Base-by-base conservation (phyloP, 1,140 invertebrate species). In the Bemisia tabaci region DNA sequence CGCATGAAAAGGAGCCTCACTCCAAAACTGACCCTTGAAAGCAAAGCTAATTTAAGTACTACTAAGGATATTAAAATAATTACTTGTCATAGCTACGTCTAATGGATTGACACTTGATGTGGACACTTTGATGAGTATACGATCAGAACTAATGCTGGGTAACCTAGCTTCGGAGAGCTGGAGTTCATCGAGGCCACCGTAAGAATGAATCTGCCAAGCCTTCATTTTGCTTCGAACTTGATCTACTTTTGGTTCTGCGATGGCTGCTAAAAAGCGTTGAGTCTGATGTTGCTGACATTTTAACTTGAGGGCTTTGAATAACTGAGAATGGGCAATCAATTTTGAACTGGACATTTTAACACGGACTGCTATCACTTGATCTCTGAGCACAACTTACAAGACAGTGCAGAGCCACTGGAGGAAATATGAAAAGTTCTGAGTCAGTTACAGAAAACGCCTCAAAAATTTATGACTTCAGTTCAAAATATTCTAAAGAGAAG, bases 31-130 rank as follows among this genome's bases (percentile, higher is more conserved):
- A n/a, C n/a, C n/a, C n/a, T n/a, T n/a, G n/a, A n/a, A n/a, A n/a
- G n/a, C n/a, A n/a, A n/a, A n/a, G n/a, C n/a, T n/a, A n/a, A n/a
- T n/a, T n/a, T n/a, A n/a, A n/a, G n/a, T n/a, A n/a, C n/a, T n/a
- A n/a, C n/a, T n/a, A n/a, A n/a, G n/a, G n/a, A n/a, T n/a, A n/a
- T n/a, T n/a, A n/a, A n/a, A n/a, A n/a, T n/a, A n/a, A n/a, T n/a
- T 80, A 87, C 90, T 82, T 65, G 86, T 81, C 92, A 97, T 95
- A 61, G 83, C 81, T 12, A 92, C 77, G 79, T 98, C 95, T 68
- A 98, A 88, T 0, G 94, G 92, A 81, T 98, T 98, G 0, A 98
- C 81, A 62, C 92, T 91, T 1, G 92, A 82, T 23, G 92, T 87
- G 72, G 85, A 78, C 26, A 97, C 85, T 76, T 87, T 81, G 12